These are phyloP conservation scores for Quadriops clusia DNA, from an alignment of 2,888 invertebrate genomes.

Conservation along the genomic window DNA sequence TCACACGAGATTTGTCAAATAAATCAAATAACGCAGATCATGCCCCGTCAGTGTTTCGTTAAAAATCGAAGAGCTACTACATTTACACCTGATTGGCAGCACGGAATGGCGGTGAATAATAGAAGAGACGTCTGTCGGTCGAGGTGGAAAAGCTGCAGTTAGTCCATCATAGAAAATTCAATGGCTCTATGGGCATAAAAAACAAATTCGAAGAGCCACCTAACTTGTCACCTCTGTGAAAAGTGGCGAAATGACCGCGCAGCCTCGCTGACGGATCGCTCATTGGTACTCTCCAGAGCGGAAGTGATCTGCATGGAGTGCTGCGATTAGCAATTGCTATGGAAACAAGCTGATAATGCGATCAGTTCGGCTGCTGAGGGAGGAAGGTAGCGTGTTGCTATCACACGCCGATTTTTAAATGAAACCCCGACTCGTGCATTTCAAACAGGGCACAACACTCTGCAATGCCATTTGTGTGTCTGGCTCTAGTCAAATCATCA, in stretches of 20 bases:
- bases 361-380: conserved; percentile 32
- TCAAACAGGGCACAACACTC: conserved; percentile 29
- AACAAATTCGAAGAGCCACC: too few relatives aligned
- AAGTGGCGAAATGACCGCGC: conserved; percentile 17
- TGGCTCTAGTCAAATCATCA: conserved; percentile 23
- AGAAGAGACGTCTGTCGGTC: conserved; percentile 16
- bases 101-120: conserved; percentile 17
- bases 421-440: conserved; percentile 31
- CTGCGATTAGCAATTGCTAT: conserved; percentile 48
- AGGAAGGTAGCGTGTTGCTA: conserved; percentile 12
- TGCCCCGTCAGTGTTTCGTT: too few relatives aligned
- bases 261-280: conserved; percentile 21
- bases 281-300: conserved; percentile 34
- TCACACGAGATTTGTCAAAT: too few relatives aligned
- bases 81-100: too few relatives aligned
- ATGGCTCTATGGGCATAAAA: conserved; percentile 11
- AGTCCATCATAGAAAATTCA: conserved; percentile 16
- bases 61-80: too few relatives aligned
- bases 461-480: conserved; percentile 38
- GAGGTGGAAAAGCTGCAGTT: conserved; percentile 14
- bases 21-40: too few relatives aligned
- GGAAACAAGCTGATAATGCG: conserved; percentile 47
- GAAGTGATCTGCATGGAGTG: conserved; percentile 36
- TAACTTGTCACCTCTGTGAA: conserved; percentile 7
- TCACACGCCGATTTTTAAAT: conserved; percentile 40